Conservation (phyloP, 1,140 invertebrate species). For the Brachionus manjavacas region DNA sequence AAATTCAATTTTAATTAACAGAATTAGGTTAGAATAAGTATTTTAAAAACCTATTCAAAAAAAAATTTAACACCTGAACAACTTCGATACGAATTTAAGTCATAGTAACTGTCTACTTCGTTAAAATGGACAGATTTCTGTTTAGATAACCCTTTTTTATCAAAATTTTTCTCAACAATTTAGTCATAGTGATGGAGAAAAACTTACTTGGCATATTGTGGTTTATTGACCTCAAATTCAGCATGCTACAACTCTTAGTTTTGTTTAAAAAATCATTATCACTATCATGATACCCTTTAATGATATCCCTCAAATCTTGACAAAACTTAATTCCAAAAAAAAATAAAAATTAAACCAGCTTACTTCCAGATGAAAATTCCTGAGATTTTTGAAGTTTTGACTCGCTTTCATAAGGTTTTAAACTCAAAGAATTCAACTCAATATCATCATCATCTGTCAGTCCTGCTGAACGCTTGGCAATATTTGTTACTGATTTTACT, state of each 20-base stretch:
- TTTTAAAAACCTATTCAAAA: background rate
- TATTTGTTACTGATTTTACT: constrained; percentile 1
- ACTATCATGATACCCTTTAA: background rate
- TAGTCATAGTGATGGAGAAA: background rate
- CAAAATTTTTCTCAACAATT: background rate
- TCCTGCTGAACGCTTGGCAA: constrained; percentile 6
- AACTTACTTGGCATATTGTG: background rate
- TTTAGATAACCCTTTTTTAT: background rate
- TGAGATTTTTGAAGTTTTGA: background rate
- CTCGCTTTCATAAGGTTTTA: background rate
- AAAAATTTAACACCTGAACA: constrained; percentile 11
- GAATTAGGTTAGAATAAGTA: background rate
- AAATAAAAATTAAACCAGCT: background rate
- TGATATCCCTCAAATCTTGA: background rate
- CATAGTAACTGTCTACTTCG: constrained; percentile 24
- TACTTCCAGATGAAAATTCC: background rate
- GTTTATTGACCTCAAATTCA: constrained; percentile 20
- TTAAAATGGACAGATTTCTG: constrained; percentile 33
- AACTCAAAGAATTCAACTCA: background rate
- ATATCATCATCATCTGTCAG: background rate
- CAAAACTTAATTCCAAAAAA: background rate
- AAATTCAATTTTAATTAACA: background rate
- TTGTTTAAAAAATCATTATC: constrained; percentile 24
- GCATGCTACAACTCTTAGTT: constrained; percentile 28
- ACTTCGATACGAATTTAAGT: constrained; percentile 34